Percentiles rank a stretch among this genome's conserved stretches.
Evolutionary conservation across 2,113 vertebrate species (phyloP).

Genomic region (Hypanus sabinus): DNA sequence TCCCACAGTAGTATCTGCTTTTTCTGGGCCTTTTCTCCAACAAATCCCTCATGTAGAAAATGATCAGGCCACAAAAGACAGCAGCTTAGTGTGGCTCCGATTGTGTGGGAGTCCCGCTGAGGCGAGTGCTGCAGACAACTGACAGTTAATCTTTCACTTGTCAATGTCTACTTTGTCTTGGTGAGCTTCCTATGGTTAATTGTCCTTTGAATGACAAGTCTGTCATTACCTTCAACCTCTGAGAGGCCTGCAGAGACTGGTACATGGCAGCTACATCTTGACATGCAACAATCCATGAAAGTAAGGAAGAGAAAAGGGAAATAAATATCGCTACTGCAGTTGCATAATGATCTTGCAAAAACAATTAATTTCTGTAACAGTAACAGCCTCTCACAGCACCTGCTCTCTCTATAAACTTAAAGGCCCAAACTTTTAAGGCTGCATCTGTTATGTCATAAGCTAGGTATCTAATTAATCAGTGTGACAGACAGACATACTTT

Average conservation of each 20-base stretch:
- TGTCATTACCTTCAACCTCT: not conserved
- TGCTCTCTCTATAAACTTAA: not conserved
- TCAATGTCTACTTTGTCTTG: not conserved
- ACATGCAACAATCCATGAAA: not conserved
- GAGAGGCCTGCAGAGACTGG: not conserved
- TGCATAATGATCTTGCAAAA: not conserved
- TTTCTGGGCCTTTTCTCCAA: not conserved
- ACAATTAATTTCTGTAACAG: not conserved
- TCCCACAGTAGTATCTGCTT: not conserved
- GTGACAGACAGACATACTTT: no score
- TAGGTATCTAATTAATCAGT: not conserved
- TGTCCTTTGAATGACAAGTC: not conserved
- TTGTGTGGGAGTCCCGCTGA: not conserved
- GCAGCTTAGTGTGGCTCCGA: not conserved
- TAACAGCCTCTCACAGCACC: not conserved
- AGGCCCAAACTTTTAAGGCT: not conserved
- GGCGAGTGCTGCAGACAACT: not conserved
- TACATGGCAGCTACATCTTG: not conserved
- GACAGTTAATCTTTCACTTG: conserved; percentile 5
- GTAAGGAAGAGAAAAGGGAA: not conserved
- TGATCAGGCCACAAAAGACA: not conserved
- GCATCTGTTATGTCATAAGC: not conserved
- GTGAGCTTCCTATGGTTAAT: not conserved
- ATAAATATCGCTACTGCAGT: not conserved
- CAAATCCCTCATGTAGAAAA: not conserved